Evolutionary conservation across 2,797 vertebrate genomes (phyloP), one percentile per base, ranked within the genome.

Genomic region (Danio albolineatus): DNA sequence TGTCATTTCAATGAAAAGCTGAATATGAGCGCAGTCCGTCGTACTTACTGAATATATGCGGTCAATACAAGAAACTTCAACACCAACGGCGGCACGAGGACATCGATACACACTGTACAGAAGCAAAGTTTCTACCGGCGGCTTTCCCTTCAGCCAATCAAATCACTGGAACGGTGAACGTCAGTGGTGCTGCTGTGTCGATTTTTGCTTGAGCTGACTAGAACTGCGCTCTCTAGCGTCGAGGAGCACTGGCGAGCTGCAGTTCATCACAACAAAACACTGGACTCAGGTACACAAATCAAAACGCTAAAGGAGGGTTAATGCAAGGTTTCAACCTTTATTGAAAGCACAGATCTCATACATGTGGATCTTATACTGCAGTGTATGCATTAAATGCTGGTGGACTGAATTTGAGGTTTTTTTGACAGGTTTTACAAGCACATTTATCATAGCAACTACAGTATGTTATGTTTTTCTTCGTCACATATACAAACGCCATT

Each of bases 291-390:
- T 16, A 4, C 1, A 66, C 8, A 38, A 7, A 56, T 39, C 4
- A 48, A n/a, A 19, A 12, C 12, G 14, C 4, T 51, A 78, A 75
- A 60, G 39, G 1, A 75, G 12, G 36, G 7, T 6, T 61, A 61
- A 13, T n/a, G 9, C 62, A 57, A n/a, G 48, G 13, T 69, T 69
- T 71, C 56, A 17, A 60, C 38, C 70, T 83, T 83, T 83, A 83
- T 83, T 85, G 57, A 77, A 80, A 51, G 43, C 70, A 56, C 57
- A n/a, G 10, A 16, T 73, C 28, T 49, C 66, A 74, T 36, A 73
- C 41, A 75, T 49, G 10, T 60, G 53, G 21, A 19, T 44, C 51
- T 10, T 57, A 60, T 41, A 38, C 7, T 60, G 76, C 28, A 73
- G 38, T 71, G 49, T 80, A 59, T 62, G 12, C 4, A 48, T 60